phyloP scores from a whole-genome alignment of 1,140 invertebrate species.

The Sycophila sp. region DNA sequence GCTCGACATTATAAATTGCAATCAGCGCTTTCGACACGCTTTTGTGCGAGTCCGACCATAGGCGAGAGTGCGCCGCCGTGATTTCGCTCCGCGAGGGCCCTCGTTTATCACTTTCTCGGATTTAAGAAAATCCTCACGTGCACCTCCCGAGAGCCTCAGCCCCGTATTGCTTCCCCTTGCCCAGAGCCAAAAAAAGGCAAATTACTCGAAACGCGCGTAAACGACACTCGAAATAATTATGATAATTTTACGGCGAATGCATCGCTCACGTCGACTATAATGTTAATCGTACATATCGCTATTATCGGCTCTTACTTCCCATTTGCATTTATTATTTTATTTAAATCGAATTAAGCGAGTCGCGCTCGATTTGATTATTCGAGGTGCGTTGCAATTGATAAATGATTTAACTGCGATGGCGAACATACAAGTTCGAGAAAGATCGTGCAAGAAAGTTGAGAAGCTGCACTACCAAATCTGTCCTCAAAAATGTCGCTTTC shows the following conservation, averaged over 20 bases:
- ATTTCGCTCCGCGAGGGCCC: neutral
- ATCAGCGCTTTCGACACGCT: slow-evolving; percentile 30
- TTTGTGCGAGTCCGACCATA: neutral
- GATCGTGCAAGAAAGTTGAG: too few relatives aligned
- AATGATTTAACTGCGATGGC: too few relatives aligned
- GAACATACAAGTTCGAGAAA: too few relatives aligned
- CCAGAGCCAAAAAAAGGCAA: neutral
- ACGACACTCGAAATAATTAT: neutral
- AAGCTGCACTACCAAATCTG: neutral
- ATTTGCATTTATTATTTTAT: too few relatives aligned
- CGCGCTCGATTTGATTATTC: too few relatives aligned
- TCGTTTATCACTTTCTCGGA: slow-evolving; percentile 11
- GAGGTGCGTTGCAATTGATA: too few relatives aligned
- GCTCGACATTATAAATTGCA: slow-evolving; percentile 33
- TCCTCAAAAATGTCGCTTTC: neutral
- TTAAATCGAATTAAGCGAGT: neutral
- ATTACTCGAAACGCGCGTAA: neutral
- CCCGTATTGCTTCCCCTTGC: too few relatives aligned
- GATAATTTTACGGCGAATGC: neutral
- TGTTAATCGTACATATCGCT: too few relatives aligned
- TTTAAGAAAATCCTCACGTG: slow-evolving; percentile 12
- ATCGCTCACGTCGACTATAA: too few relatives aligned
- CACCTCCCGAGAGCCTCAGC: neutral
- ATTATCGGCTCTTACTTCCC: too few relatives aligned
- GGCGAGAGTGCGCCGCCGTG: neutral